phyloP scores from a whole-genome alignment of 2,113 vertebrate genomes.

The Actenoides hombroni region DNA sequence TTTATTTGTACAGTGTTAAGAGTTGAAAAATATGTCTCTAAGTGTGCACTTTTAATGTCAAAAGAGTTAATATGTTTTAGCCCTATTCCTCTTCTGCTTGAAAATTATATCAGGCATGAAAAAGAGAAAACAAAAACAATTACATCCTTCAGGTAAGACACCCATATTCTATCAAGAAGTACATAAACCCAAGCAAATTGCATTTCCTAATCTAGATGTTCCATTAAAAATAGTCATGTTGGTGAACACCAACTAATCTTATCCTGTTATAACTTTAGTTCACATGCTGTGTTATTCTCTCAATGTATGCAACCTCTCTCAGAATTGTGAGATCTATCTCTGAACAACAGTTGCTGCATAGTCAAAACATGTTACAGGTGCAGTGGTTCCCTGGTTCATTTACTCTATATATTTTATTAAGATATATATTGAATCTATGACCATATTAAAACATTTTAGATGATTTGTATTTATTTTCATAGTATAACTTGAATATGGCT shows the following conservation, averaged over 20 bases:
- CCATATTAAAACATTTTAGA: neutral
- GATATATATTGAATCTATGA: neutral
- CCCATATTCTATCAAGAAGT: conserved; percentile 31
- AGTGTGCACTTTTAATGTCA: neutral
- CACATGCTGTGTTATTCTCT: neutral
- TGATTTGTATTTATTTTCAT: neutral
- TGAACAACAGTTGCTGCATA: neutral
- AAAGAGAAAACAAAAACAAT: conserved; percentile 45
- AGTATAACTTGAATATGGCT: neutral
- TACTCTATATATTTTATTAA: neutral
- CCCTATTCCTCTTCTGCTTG: neutral
- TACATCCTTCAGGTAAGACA: conserved; percentile 6
- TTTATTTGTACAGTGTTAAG: neutral
- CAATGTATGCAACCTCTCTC: neutral
- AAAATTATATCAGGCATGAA: conserved; percentile 33
- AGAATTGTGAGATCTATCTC: neutral
- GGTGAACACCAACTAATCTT: conserved; percentile 44
- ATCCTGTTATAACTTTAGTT: neutral
- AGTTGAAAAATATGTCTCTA: neutral
- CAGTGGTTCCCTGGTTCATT: neutral
- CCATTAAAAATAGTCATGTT: conserved; percentile 47
- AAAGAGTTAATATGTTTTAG: neutral
- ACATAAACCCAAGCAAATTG: conserved; percentile 44
- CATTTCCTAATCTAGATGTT: conserved; percentile 24
- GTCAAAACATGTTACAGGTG: neutral